These are phyloP conservation scores for Stichopus chloronotus DNA, from an alignment of 35 echinoderm and acorn worm species.

Conservation along the genomic window DNA sequence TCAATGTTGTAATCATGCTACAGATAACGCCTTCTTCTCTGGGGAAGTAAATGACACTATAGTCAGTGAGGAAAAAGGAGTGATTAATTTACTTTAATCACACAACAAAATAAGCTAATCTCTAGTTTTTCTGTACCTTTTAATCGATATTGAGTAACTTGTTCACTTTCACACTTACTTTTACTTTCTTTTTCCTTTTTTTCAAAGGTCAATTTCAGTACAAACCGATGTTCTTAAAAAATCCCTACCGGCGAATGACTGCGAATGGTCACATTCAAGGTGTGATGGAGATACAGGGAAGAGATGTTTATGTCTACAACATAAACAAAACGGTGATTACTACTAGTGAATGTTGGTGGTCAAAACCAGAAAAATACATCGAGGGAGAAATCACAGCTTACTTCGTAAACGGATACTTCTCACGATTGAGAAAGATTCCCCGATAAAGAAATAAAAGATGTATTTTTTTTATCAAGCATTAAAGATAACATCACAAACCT, in stretches of 20 bases:
- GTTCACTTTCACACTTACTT: neutral
- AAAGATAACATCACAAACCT: too few species aligned
- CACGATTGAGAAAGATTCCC: neutral
- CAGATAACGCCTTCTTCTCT: too few species aligned
- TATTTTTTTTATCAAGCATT: too few species aligned
- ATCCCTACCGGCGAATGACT: neutral
- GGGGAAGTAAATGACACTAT: too few species aligned
- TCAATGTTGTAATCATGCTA: too few species aligned
- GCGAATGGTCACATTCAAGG: conserved; percentile 4
- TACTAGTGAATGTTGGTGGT: conserved; percentile 19
- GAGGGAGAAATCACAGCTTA: neutral
- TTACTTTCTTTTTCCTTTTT: neutral
- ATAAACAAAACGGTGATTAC: neutral
- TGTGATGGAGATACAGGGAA: neutral
- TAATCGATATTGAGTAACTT: too few species aligned
- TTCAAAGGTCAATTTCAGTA: conserved; percentile 32
- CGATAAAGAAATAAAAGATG: too few species aligned
- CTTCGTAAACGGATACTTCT: neutral
- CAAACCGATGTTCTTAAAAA: neutral
- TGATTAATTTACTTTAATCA: too few species aligned
- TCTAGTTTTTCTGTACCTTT: too few species aligned
- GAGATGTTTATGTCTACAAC: neutral
- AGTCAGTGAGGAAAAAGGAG: too few species aligned
- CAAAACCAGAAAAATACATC: neutral
- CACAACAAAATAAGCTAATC: too few species aligned